Percentiles rank a stretch among this genome's conserved stretches.
Conservation (phyloP, 2,888 invertebrate species). For the Vanessa cardui region DNA sequence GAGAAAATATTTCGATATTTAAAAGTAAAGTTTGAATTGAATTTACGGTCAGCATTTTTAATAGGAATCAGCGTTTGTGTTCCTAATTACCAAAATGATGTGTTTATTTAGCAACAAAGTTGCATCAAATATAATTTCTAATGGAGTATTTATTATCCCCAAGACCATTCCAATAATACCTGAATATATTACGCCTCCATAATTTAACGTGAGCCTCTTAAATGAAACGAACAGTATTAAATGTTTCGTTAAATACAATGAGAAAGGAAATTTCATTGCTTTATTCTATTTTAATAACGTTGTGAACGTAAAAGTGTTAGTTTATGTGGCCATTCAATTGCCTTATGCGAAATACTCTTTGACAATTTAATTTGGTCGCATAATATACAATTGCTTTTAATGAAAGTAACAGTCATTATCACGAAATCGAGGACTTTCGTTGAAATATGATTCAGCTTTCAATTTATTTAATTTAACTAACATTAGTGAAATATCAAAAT, state of each 20-base stretch:
- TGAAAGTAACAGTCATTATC: neutral
- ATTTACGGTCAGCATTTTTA: too few relatives aligned
- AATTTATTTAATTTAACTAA: too few relatives aligned
- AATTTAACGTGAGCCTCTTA: constrained; percentile 31
- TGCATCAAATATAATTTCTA: constrained; percentile 10
- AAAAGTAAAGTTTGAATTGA: too few relatives aligned
- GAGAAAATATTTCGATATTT: neutral
- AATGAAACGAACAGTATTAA: constrained; percentile 38
- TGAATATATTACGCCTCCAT: constrained; percentile 16
- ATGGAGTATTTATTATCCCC: constrained; percentile 13
- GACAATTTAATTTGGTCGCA: neutral
- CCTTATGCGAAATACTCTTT: constrained; percentile 29
- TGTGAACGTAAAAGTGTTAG: constrained; percentile 35
- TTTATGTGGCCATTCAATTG: constrained; percentile 42
- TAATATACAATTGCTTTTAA: neutral
- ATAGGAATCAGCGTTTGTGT: neutral
- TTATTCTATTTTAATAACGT: constrained; percentile 46
- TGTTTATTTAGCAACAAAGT: neutral
- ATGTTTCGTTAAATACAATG: constrained; percentile 37
- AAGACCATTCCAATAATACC: constrained; percentile 13
- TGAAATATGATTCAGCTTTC: too few relatives aligned
- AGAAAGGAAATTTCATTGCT: constrained; percentile 41
- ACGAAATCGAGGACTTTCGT: neutral
- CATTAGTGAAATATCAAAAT: neutral
- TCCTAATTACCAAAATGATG: constrained; percentile 1